Conservation (phyloP, 2,113 vertebrate species). For the Synchiropus splendidus region DNA sequence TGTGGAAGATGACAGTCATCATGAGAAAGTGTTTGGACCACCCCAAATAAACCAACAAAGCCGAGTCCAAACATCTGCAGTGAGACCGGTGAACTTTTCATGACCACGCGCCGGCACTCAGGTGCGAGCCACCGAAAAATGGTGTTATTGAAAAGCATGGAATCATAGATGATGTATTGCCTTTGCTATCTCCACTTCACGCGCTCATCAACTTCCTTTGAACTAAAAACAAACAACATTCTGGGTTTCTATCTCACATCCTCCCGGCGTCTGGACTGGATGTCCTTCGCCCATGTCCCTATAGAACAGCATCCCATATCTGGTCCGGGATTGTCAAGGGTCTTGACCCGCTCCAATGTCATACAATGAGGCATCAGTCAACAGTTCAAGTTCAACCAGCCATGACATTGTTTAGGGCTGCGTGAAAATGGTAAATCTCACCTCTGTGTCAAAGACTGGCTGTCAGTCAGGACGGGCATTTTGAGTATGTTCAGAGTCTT, state of each 20-base stretch:
- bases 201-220: conserved; percentile 8
- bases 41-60: conserved; percentile 41
- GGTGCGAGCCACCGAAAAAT: conserved; percentile 6
- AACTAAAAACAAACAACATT: conserved; percentile 33
- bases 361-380: too few species aligned
- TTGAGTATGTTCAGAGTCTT: too few species aligned
- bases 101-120: not conserved
- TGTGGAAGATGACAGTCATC: conserved; percentile 38
- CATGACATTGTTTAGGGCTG: too few species aligned
- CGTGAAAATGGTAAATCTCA: too few species aligned
- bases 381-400: too few species aligned
- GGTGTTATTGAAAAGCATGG: conserved; percentile 17
- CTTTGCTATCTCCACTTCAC: conserved; percentile 33
- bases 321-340: too few species aligned
- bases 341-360: too few species aligned
- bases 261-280: conserved; percentile 9
- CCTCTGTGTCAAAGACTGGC: too few species aligned
- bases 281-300: conserved; percentile 3
- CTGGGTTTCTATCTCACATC: conserved; percentile 27
- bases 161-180: conserved; percentile 31
- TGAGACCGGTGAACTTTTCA: conserved; percentile 3
- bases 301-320: conserved; percentile 1
- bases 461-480: too few species aligned
- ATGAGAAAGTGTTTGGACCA: conserved; percentile 9
- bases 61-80: conserved; percentile 33